Percentiles rank a stretch among this genome's conserved stretches.
Conservation (phyloP, 2,888 invertebrate species). For the Lasioglossum lativentre region DNA sequence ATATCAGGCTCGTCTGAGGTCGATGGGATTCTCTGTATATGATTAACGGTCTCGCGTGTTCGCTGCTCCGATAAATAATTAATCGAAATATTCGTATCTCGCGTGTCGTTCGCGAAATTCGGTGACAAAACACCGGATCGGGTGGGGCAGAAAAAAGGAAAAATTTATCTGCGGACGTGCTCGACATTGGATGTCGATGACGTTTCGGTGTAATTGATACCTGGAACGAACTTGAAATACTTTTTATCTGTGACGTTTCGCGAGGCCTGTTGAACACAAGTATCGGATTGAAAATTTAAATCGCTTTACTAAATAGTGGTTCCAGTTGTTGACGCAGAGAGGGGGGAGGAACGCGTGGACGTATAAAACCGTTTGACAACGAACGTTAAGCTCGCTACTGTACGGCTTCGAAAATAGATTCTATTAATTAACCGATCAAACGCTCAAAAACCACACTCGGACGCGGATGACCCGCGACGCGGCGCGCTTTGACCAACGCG, state of each 20-base stretch:
- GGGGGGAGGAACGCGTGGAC: not conserved
- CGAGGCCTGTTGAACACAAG: not conserved
- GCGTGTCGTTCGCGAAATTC: not conserved
- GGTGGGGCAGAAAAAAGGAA: not conserved
- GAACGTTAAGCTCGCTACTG: slow-evolving; percentile 21
- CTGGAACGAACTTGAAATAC: not conserved
- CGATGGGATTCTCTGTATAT: slow-evolving; percentile 9
- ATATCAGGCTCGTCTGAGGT: slow-evolving; percentile 37
- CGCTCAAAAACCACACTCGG: slow-evolving; percentile 54
- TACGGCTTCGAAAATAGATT: slow-evolving; percentile 40
- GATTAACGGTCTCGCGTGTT: not conserved
- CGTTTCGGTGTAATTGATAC: slow-evolving; percentile 25
- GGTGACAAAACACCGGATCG: not conserved
- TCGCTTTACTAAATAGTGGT: not conserved
- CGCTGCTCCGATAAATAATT: not conserved
- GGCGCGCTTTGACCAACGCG: slow-evolving; percentile 34
- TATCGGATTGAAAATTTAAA: not conserved
- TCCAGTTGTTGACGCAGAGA: slow-evolving; percentile 9
- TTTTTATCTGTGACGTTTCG: slow-evolving; percentile 9
- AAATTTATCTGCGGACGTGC: not conserved
- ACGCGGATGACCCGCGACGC: not conserved
- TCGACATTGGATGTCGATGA: not conserved
- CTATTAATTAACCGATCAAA: slow-evolving; percentile 73
- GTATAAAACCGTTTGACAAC: slow-evolving; percentile 24
- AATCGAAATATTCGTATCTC: not conserved